A percentile compares a stretch with the other conserved stretches of the same genome.
Conservation (phyloP, 2,113 vertebrate species). For the Ifrita kowaldi region DNA sequence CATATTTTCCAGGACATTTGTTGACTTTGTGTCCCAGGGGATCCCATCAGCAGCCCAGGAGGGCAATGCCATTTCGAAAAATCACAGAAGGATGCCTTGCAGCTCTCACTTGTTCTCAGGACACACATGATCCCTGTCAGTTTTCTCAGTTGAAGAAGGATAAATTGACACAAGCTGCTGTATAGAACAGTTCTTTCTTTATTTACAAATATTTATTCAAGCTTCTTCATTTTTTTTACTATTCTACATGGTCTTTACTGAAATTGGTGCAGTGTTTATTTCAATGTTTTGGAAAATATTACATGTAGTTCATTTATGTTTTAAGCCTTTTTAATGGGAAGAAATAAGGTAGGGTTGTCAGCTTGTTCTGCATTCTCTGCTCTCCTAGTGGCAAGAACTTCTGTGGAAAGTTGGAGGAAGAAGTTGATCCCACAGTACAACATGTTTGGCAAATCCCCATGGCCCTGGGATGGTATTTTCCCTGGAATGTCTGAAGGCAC, state of each 20-base stretch:
- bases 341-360: background rate
- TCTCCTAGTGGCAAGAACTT: background rate
- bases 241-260: background rate
- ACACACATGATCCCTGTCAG: background rate
- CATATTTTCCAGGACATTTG: background rate
- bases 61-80: background rate
- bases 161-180: background rate
- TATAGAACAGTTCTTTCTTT: background rate
- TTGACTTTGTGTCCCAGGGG: background rate
- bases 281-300: background rate
- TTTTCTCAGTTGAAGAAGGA: background rate
- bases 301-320: background rate
- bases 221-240: background rate
- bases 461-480: background rate
- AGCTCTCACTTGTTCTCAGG: background rate
- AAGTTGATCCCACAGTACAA: background rate
- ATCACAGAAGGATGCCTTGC: background rate
- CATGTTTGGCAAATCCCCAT: fast-evolving
- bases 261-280: background rate
- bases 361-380: background rate
- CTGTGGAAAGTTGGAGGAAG: background rate
- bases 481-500: background rate
- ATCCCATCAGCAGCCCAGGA: background rate
- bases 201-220: background rate
- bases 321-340: background rate